Evolutionary conservation across 1,140 invertebrate genomes (phyloP).

Genomic region (Thaumatotibia leucotreta): DNA sequence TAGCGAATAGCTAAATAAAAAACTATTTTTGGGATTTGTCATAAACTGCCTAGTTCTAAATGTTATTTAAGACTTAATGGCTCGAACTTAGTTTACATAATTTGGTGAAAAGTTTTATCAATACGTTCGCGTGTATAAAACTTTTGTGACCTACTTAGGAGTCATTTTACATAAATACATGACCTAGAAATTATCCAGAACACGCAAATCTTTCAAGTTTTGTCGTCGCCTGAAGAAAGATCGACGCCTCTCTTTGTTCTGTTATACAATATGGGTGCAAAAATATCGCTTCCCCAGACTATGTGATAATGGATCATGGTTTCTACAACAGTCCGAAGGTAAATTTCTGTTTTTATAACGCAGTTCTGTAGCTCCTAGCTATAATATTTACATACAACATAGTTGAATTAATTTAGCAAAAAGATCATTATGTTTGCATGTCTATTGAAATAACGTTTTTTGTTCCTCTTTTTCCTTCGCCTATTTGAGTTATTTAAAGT

Average conservation of each 20-base stretch:
- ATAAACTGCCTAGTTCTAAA: neutral
- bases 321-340: constrained; percentile 26
- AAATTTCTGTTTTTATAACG: neutral
- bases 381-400: neutral
- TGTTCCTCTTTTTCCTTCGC: neutral
- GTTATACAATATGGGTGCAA: constrained; percentile 5
- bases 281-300: constrained; percentile 13
- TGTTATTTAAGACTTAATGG: neutral
- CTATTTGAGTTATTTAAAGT: neutral
- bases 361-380: neutral
- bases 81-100: neutral
- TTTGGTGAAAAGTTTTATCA: constrained; percentile 28
- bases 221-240: neutral
- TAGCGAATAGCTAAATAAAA: neutral
- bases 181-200: neutral
- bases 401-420: constrained; percentile 5
- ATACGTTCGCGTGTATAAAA: constrained; percentile 19
- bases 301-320: constrained; percentile 41
- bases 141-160: constrained; percentile 6
- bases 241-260: constrained; percentile 17
- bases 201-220: neutral
- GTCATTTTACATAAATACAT: neutral
- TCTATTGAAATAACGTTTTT: neutral
- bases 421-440: constrained; percentile 4
- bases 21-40: neutral